phyloP scores from a whole-genome alignment of 2,888 invertebrate species.

The Amblyjoppa fuscipennis region DNA sequence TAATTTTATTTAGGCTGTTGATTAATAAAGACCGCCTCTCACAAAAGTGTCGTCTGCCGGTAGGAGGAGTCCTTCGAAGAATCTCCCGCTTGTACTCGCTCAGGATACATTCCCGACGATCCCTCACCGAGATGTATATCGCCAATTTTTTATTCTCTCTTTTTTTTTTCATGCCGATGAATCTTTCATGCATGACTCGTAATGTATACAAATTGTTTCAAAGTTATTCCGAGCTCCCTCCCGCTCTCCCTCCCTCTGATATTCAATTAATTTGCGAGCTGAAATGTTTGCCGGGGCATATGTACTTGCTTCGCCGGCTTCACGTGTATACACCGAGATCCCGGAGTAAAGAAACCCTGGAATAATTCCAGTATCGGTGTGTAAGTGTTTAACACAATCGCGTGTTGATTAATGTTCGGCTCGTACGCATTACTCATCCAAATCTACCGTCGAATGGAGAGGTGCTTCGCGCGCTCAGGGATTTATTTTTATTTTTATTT shows the following conservation, averaged over 20 bases:
- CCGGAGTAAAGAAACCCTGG: neutral
- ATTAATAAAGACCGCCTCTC: slow-evolving; percentile 21
- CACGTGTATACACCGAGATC: neutral
- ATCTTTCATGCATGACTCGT: slow-evolving; percentile 31
- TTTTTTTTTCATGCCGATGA: slow-evolving; percentile 13
- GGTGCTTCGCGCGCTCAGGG: neutral
- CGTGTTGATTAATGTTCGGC: slow-evolving; percentile 17
- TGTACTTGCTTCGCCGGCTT: neutral
- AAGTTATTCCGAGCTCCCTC: slow-evolving; percentile 30
- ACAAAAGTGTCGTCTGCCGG: slow-evolving; percentile 3
- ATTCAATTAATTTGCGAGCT: slow-evolving; percentile 18
- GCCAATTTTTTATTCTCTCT: neutral
- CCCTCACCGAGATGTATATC: slow-evolving; percentile 18
- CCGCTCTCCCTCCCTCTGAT: slow-evolving; percentile 6
- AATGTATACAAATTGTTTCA: slow-evolving; percentile 45
- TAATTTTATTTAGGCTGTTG: neutral
- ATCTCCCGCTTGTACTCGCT: slow-evolving; percentile 3
- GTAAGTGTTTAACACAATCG: neutral
- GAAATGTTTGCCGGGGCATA: slow-evolving; percentile 1
- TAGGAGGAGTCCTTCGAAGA: slow-evolving; percentile 9
- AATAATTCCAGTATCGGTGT: slow-evolving; percentile 14
- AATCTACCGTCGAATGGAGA: neutral
- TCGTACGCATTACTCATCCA: neutral
- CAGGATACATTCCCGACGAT: slow-evolving; percentile 20
- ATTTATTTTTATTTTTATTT: neutral